Evolutionary conservation across 2,113 vertebrate species (phyloP).

Genomic region (Apteryx mantelli): DNA sequence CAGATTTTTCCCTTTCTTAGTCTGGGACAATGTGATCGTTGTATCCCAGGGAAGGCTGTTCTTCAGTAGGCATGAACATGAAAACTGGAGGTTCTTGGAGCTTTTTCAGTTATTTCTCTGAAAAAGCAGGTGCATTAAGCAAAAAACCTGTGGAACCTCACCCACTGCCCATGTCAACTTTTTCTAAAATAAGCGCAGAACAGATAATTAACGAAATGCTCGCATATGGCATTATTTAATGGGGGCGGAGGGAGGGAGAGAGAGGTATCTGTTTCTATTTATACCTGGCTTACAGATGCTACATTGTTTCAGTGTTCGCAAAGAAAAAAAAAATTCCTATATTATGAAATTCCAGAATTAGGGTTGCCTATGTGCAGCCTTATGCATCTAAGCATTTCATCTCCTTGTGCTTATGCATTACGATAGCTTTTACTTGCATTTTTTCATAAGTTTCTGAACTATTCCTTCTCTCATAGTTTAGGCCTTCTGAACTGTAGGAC

Average conservation of each 20-base stretch:
- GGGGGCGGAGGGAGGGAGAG: background rate
- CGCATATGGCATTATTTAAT: background rate
- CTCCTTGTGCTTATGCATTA: background rate
- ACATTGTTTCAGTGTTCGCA: background rate
- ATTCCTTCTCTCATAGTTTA: background rate
- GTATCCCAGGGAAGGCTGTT: background rate
- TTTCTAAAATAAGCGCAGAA: conserved; percentile 4
- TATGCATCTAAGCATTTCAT: background rate
- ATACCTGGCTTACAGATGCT: background rate
- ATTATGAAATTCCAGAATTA: background rate
- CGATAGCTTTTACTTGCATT: background rate
- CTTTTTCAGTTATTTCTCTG: background rate
- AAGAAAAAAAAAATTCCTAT: background rate
- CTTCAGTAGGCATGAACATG: background rate
- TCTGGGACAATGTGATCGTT: accelerated
- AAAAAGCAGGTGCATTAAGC: background rate
- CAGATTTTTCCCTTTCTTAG: background rate
- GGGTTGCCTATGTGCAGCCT: background rate
- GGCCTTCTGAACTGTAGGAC: background rate
- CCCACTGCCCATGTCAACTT: background rate
- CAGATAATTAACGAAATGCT: conserved; percentile 1
- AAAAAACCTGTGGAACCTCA: background rate
- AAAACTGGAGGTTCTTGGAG: background rate
- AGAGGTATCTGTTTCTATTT: background rate
- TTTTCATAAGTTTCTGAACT: background rate